phyloP scores from a whole-genome alignment of 1,140 invertebrate species.

The Ctenoplectra terminalis region DNA sequence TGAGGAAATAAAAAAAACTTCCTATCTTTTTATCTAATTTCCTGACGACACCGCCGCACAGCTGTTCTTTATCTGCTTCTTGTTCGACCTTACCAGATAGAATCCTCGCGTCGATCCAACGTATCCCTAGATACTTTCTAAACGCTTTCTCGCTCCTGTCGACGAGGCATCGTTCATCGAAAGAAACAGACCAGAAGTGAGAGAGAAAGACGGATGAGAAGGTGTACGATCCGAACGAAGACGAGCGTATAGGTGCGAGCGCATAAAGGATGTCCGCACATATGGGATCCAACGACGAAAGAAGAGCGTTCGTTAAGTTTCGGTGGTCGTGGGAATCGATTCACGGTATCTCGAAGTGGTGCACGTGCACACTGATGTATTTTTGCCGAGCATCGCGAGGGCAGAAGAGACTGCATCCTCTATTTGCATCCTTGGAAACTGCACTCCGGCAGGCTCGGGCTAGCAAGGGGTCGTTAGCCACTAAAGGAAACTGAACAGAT shows the following conservation, averaged over 20 bases:
- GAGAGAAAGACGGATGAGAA: no score
- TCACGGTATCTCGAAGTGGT: conserved; percentile 57
- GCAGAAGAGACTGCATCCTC: conserved; percentile 44
- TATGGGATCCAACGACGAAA: conserved; percentile 31
- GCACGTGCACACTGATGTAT: conserved; percentile 58
- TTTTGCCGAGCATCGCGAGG: conserved; percentile 53
- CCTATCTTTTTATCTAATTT: conserved; percentile 47
- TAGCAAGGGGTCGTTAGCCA: conserved; percentile 20
- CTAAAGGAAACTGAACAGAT: conserved; percentile 38
- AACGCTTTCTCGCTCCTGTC: neutral
- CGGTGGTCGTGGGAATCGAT: conserved; percentile 61
- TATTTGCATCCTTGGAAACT: conserved; percentile 61
- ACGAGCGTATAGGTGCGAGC: neutral
- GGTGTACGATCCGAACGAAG: neutral
- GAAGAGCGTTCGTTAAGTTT: conserved; percentile 48
- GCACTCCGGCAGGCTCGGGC: neutral
- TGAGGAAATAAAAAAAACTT: conserved; percentile 27
- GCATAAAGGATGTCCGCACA: conserved; percentile 30
- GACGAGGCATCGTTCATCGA: neutral
- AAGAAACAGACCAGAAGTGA: no score
- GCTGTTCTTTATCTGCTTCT: conserved; percentile 43
- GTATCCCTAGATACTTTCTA: conserved; percentile 2
- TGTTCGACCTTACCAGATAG: conserved; percentile 1
- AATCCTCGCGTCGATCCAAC: neutral
- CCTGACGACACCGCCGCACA: conserved; percentile 29